A percentile compares a stretch with the other conserved stretches of the same genome.
These are phyloP conservation scores for Aldrovandia affinis DNA, from an alignment of 2,797 vertebrate species.

Conservation along the genomic window DNA sequence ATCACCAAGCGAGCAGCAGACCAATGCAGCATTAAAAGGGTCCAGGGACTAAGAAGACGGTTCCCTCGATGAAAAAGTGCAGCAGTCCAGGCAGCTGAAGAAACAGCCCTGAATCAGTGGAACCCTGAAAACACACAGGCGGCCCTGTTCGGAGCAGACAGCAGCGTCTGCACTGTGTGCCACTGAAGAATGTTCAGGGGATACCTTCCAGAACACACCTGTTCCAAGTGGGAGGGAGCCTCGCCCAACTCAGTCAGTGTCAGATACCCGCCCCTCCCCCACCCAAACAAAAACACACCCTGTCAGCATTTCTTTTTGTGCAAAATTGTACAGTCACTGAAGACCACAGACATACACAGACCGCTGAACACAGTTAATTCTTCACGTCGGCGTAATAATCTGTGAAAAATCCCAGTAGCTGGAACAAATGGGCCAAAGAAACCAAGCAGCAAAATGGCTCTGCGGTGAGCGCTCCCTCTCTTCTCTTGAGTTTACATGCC, in stretches of 20 bases:
- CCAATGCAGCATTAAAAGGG: not conserved
- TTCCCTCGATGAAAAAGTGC: not conserved
- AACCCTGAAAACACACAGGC: slow-evolving; percentile 5
- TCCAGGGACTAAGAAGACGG: not conserved
- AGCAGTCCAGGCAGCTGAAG: slow-evolving; percentile 5
- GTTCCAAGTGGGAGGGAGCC: not conserved
- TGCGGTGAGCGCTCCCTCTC: not conserved
- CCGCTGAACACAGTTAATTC: slow-evolving; percentile 26
- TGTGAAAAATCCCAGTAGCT: not conserved
- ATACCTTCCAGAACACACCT: slow-evolving; percentile 4
- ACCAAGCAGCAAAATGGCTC: slow-evolving; percentile 8
- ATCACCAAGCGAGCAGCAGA: not conserved
- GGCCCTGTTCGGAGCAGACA: not conserved
- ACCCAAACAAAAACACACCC: too few relatives aligned
- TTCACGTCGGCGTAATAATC: slow-evolving; percentile 3
- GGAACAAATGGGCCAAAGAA: slow-evolving; percentile 30
- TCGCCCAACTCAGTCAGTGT: not conserved
- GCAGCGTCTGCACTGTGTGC: not conserved
- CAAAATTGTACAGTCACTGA: slow-evolving; percentile 21
- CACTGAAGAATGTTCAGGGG: not conserved
- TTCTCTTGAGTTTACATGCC: slow-evolving; percentile 23
- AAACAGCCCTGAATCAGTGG: not conserved
- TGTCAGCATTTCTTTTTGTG: not conserved
- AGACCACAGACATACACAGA: slow-evolving; percentile 11
- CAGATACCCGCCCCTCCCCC: not conserved